Evolutionary conservation across 1,140 invertebrate species (phyloP), one percentile per base, ranked within the genome.

Genomic region (Tachypleus tridentatus): DNA sequence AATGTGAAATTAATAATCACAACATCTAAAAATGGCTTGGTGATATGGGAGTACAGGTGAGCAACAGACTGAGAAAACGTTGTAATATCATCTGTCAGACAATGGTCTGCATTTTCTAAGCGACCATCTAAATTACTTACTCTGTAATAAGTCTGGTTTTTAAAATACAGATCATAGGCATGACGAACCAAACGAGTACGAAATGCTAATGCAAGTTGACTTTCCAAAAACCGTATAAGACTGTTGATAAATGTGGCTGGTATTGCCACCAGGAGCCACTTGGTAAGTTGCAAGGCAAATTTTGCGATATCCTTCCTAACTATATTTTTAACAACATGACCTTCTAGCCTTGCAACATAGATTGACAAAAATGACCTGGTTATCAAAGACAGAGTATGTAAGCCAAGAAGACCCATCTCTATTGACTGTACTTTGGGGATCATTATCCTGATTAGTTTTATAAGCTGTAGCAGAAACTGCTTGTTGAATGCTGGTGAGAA

Each of bases 221-320:
- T 87, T 77, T 99, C 96, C 67, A 98, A 78, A 76, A 93, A 98
- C 63, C 94, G 82, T 70, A 99, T 98, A 76, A 94, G 87, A 60
- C 93, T 97, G 77, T 99, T 99, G 67, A 98, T 86, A 78, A 98
- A 97, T 0, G 95, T 98, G 0, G 96, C 95, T 1, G 96, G 96
- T 5, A 98, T 79, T 0, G 95, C 95, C 47, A 98, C 91, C 0
- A 88, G 83, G 71, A 98, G 87, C 95, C 95, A 99, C 76, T 94
- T 80, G 0, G 87, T 75, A 60, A 98, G 77, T 73, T 94, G 87
- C 1, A 85, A 73, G 0, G 86, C 79, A 77, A 98, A 99, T 63
- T 86, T 85, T 0, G 76, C 78, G 1, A 95, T 82, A 77, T 98
- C 92, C 70, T 76, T 77, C 61, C 91, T 83, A 8, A 99, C 96